These are phyloP conservation scores for Adineta ricciae DNA, from an alignment of 2,888 invertebrate genomes.

Conservation along the genomic window DNA sequence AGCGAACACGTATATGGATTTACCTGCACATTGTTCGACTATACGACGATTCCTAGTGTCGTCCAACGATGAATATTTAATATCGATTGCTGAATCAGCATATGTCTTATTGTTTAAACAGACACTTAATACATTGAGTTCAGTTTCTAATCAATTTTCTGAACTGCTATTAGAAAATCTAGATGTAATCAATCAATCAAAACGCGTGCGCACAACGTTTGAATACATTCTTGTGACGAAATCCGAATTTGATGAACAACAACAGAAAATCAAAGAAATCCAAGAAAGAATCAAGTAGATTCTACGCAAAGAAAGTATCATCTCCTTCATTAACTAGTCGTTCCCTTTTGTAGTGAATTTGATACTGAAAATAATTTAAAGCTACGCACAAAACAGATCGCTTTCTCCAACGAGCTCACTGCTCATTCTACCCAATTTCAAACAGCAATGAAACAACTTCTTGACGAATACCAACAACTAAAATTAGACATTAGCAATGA, in stretches of 20 bases:
- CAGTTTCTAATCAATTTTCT: background rate
- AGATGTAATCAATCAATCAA: background rate
- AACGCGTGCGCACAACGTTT: background rate
- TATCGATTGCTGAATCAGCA: constrained; percentile 9
- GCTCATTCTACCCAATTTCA: background rate
- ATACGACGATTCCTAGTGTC: constrained; percentile 51
- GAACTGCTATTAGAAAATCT: background rate
- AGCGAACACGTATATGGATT: constrained; percentile 52
- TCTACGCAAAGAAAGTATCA: no score
- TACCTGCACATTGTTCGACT: constrained; percentile 53
- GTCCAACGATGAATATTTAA: constrained; percentile 61
- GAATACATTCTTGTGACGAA: constrained; percentile 4
- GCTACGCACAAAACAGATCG: background rate
- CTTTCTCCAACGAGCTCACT: background rate
- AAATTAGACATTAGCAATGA: background rate
- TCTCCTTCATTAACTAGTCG: no score
- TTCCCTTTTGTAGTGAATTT: background rate
- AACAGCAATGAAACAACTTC: background rate
- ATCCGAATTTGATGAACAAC: background rate
- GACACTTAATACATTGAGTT: background rate
- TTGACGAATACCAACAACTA: background rate
- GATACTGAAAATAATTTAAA: constrained; percentile 14
- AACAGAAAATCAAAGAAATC: background rate
- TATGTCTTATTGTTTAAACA: background rate
- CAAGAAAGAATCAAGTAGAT: background rate